Base-by-base conservation (phyloP, 2,888 invertebrate species). In the Stenoptilia bipunctidactyla region DNA sequence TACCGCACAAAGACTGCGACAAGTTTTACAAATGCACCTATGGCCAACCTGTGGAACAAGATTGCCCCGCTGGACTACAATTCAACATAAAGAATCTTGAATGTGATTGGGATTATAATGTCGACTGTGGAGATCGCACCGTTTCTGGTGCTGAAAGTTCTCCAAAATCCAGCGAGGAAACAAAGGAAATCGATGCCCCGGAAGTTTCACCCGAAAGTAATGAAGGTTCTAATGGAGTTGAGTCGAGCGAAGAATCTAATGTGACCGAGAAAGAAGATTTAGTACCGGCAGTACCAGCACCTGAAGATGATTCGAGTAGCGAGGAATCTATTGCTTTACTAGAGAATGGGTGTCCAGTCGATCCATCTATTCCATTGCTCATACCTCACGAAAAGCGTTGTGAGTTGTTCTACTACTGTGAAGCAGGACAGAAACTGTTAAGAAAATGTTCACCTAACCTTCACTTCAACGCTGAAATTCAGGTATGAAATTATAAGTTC, bases 1-100 rank as follows among this genome's bases (percentile, higher is more conserved):
- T 89, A 0, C 84, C 83, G 14, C 80, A 82, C 37, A 75, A 69
- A 1, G 76, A 85, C 39, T 91, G 90, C 55, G 72, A 87, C 41
- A 88, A 85, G 55, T 91, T 88, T 61, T 79, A 90, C 40, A 89
- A 89, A 54, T 91, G 90, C 55, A 88, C 89, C 64, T 87, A 86
- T 46, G 90, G 88, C 2, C 49, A 73, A 0, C 89, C 86, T 0
- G 61, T 88, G 1, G 88, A 87, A 49, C 85, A 86, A 53, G 54
- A 57, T 0, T 91, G 90, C 49, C 86, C 86, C 0, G 50, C 61
- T 0, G 84, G 82, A 10, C 69, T 90, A 0, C 70, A 84, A 36
- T 91, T 89, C 63, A 86, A 88, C 40, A 61, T 84, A 3, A 68
- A 77, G 10, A 75, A 60, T 10, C 60, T 59, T 58, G 76, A 84